Evolutionary conservation across 2,888 invertebrate species (phyloP).

Genomic region (Sphaeridia pumilis): DNA sequence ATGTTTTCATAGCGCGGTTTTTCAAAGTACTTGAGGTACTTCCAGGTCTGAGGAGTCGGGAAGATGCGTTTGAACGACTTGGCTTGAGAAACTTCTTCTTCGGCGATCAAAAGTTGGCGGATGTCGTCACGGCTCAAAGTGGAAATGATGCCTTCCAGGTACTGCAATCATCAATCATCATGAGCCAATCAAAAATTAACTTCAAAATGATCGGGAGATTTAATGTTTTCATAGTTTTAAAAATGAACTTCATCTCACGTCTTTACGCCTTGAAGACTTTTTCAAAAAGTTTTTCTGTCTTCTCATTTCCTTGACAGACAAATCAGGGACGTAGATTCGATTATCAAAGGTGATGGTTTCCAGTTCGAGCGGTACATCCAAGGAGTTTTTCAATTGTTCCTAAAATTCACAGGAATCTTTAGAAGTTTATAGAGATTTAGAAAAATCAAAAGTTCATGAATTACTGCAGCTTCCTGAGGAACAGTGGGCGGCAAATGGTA

Average conservation of each 20-base stretch:
- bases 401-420: background rate
- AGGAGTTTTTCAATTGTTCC: no score
- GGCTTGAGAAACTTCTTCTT: constrained; percentile 69
- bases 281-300: background rate
- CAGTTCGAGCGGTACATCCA: background rate
- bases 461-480: background rate
- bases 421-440: no score
- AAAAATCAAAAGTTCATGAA: no score
- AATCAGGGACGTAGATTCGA: background rate
- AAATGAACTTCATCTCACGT: background rate
- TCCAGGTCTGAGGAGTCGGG: constrained; percentile 60
- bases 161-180: background rate
- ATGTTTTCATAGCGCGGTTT: constrained; percentile 82
- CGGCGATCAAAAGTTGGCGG: constrained; percentile 67
- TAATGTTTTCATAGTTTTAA: background rate
- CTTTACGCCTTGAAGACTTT: background rate
- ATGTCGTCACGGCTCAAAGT: constrained; percentile 80
- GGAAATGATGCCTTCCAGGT: constrained; percentile 54
- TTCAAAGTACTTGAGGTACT: constrained; percentile 70
- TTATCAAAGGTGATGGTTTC: background rate
- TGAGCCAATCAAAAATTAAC: no score
- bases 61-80: constrained; percentile 58
- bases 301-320: background rate
- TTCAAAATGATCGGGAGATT: background rate
- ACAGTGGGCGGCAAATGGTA: background rate